Base-by-base conservation (phyloP, 1,140 invertebrate genomes). In the Schlechtendalia chinensis region DNA sequence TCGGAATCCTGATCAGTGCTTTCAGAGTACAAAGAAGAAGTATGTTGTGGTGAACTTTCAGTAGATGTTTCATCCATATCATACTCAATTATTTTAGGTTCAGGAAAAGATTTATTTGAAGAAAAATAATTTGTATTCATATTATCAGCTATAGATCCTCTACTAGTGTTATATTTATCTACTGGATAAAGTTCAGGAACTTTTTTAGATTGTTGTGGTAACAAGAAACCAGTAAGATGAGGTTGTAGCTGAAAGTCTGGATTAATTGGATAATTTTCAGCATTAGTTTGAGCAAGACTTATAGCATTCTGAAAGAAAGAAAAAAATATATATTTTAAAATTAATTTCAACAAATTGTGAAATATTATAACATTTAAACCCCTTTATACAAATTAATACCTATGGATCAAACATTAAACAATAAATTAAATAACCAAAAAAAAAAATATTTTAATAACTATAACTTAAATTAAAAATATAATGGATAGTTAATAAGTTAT, bases 191-290 rank as follows among this genome's bases (percentile, higher is more conserved):
- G 5, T 29, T 79, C 75, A 61, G 54, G 58, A 47, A 63, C 53
- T 19, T 5, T 59, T 47, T 79, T 79, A 17, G 75, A 59, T 61
- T 79, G 75, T 32, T 79, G 75, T 19, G 75, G 54, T 79, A 79
- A 61, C 11, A 79, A n/a, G n/a, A n/a, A 63, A 47, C 58, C 75
- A 61, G 75, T 79, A 45, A 79, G 56, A 63, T 79, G 75, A 29
- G 75, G 75, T 63, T 79, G 75, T n/a, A 79, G 10, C 39, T 79
- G 75, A 61, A 61, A 79, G 24, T 79, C 75, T 79, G 75, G 75
- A 61, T 79, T 79, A 22, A 61, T 63, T 61, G 75, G 5, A 47
- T 79, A 79, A n/a, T 79, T 79, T 50, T 79, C 75, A 79, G 75
- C 32, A 12, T 63, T 79, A 24, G 54, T 19, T 63, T 79, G 75